Base-by-base conservation (phyloP, 1,140 invertebrate genomes). In the Drosophila bipectinata region DNA sequence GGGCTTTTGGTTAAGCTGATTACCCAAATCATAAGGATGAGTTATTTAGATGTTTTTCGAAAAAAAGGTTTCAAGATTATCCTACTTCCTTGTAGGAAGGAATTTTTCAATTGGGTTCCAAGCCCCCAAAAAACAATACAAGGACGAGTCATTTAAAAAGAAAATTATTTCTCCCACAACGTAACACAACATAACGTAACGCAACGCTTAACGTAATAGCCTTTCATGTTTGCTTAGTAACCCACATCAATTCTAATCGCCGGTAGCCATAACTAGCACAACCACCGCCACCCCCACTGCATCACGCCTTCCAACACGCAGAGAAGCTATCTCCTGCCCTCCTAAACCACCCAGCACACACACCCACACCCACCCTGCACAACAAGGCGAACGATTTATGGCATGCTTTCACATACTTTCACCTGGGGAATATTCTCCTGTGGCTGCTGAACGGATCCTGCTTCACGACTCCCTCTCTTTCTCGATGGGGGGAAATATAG, bases 201-300 rank as follows among this genome's bases (percentile, higher is more conserved):
- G 79, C 82, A 87, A 78, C 83, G 83, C 79, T 87, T 88, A 87
- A 77, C 79, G 84, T 88, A 88, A 88, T 88, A 83, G 83, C 84
- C 82, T 89, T 88, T 88, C 83, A 88, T 88, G 83, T 89, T 88
- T 88, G 83, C 79, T 88, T 88, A 88, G 83, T 88, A 88, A 88
- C 83, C 83, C 79, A 88, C 83, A 88, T 88, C 83, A 88, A 88
- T 88, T 88, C 83, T 79, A 88, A 88, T 88, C 83, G 79, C 83
- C 67, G 56, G 72, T 63, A 58, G 78, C 61, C 81, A 62, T 56
- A 61, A 64, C 56, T 56, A 74, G 53, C 58, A 37, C 59, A 48
- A 24, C 39, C n/a, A 12, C 28, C 47, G 39, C 12, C 24, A 4
- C 12, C 57, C 53, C 18, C 60, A 37, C 34, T 37, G 34, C 34